Percentiles rank a stretch among this genome's conserved stretches.
Evolutionary conservation across 2,797 vertebrate species (phyloP).

Genomic region (Gymnothorax javanicus): DNA sequence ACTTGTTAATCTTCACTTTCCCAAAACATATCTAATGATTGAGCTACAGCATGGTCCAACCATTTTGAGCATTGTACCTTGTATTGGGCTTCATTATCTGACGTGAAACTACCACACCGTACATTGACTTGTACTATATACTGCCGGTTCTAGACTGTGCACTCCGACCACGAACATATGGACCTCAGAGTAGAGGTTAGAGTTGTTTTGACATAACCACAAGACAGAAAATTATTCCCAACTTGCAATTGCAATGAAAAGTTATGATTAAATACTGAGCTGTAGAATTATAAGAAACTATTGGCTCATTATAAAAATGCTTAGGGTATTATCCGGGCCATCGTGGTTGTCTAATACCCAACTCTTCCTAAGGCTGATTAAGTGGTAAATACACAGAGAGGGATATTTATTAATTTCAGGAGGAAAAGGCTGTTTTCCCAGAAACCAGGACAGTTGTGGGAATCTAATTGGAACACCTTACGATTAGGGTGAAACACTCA

Average conservation of each 20-base stretch:
- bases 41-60: too few species aligned
- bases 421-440: not conserved
- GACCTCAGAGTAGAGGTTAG: not conserved
- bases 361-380: not conserved
- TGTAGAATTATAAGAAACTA: not conserved
- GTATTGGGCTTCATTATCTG: too few species aligned
- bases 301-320: too few species aligned
- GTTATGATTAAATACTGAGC: not conserved
- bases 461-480: constrained; percentile 77
- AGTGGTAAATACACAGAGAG: not conserved
- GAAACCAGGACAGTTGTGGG: constrained; percentile 49
- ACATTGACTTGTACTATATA: too few species aligned
- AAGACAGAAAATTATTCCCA: not conserved
- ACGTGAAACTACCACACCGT: too few species aligned
- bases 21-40: too few species aligned
- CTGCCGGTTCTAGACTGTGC: too few species aligned
- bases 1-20: too few species aligned
- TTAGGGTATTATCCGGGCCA: not conserved
- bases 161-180: too few species aligned
- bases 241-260: not conserved
- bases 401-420: not conserved
- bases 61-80: too few species aligned
- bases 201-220: not conserved
- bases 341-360: not conserved
- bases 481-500: constrained; percentile 75